Percentiles rank a stretch among this genome's conserved stretches.
These are phyloP conservation scores for Drosophila lacteicornis DNA, from an alignment of 1,140 invertebrate species.

Conservation along the genomic window DNA sequence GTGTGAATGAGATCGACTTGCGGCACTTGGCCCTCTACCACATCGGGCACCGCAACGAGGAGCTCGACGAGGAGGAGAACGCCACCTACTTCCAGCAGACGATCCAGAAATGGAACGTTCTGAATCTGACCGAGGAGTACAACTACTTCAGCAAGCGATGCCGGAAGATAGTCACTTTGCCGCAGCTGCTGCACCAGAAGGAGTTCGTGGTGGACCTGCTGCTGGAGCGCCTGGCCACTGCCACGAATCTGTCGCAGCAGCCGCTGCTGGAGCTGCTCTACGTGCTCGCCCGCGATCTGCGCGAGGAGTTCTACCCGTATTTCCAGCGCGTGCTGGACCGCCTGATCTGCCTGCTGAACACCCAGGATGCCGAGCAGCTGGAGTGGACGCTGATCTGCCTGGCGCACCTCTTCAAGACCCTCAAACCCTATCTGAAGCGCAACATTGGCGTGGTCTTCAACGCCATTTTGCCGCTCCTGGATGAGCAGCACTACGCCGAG, in stretches of 20 bases:
- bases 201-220: constrained; percentile 90
- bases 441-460: constrained; percentile 91
- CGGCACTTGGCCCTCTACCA: constrained; percentile 89
- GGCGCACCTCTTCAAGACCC: constrained; percentile 95
- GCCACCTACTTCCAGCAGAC: constrained; percentile 92
- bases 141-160: constrained; percentile 90
- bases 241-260: constrained; percentile 90
- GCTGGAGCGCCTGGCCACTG: constrained; percentile 89
- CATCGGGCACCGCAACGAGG: constrained; percentile 89
- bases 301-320: constrained; percentile 93
- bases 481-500: constrained; percentile 88
- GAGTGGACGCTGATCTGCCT: constrained; percentile 93
- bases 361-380: constrained; percentile 92
- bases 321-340: constrained; percentile 90
- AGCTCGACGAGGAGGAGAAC: constrained; percentile 86
- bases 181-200: constrained; percentile 92
- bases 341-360: constrained; percentile 90
- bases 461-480: constrained; percentile 90
- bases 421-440: constrained; percentile 92
- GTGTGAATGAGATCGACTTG: constrained; percentile 93
- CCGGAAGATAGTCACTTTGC: constrained; percentile 90
- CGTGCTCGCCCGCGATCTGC: constrained; percentile 93
- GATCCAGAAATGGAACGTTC: constrained; percentile 93
- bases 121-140: constrained; percentile 94
- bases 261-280: constrained; percentile 94